Conservation (phyloP, 1,140 invertebrate species). For the Aphis gossypii region DNA sequence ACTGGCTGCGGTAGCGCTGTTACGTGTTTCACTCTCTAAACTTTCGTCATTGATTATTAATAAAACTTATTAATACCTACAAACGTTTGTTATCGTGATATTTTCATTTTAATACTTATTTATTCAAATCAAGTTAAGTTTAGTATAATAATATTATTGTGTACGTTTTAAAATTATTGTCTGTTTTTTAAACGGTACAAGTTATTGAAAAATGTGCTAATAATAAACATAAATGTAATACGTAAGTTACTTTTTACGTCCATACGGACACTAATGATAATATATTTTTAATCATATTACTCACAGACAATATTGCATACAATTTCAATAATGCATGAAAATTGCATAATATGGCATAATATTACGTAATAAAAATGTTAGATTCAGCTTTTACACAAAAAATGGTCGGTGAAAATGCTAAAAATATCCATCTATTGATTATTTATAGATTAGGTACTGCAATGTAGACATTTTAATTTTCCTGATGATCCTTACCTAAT, state of each 20-base stretch:
- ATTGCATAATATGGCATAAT: background rate
- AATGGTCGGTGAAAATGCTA: background rate
- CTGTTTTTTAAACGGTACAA: background rate
- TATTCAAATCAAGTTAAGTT: background rate
- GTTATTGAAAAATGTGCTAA: too few relatives aligned
- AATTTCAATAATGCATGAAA: too few relatives aligned
- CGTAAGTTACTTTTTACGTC: background rate
- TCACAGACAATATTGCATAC: background rate
- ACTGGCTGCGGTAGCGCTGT: background rate
- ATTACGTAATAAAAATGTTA: background rate
- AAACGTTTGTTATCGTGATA: background rate
- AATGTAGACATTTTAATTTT: background rate
- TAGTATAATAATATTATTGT: background rate
- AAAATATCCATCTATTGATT: background rate
- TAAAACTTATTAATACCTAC: background rate
- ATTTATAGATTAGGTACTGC: background rate
- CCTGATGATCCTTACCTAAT: background rate
- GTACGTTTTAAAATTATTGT: background rate
- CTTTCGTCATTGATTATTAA: slow-evolving; percentile 22
- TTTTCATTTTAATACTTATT: background rate
- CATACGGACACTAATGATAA: background rate
- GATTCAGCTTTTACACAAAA: background rate
- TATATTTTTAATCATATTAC: background rate
- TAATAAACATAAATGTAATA: too few relatives aligned
- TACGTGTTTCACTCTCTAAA: slow-evolving; percentile 11